Conservation (phyloP, 2,113 vertebrate species). For the Uropsilus gracilis region DNA sequence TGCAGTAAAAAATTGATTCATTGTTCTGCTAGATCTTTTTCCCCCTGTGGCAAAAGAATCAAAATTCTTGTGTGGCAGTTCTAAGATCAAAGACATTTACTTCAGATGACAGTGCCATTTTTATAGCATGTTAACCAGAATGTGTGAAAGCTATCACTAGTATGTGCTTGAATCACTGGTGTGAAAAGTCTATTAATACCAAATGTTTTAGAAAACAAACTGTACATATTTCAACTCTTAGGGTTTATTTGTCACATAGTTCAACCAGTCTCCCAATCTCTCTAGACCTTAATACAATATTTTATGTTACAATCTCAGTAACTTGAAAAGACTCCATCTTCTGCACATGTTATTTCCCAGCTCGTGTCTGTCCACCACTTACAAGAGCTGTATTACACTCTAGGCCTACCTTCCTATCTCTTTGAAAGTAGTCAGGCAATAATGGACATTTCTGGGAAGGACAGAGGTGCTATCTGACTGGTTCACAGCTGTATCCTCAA, state of each 20-base stretch:
- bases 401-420: background rate
- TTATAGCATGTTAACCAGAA: background rate
- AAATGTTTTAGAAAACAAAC: conserved; percentile 56
- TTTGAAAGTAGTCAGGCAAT: background rate
- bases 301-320: conserved; percentile 27
- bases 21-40: conserved; percentile 37
- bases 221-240: conserved; percentile 15
- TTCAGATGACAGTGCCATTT: conserved; percentile 30
- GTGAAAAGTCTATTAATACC: conserved; percentile 10
- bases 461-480: background rate
- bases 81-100: conserved; percentile 62
- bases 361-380: background rate
- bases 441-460: background rate
- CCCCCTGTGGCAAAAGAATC: background rate
- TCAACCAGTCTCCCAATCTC: conserved; percentile 44
- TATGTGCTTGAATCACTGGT: conserved; percentile 12
- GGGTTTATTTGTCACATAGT: conserved; percentile 8
- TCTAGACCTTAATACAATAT: conserved; percentile 6
- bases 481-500: background rate
- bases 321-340: conserved; percentile 24
- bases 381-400: background rate
- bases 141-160: background rate
- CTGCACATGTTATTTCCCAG: background rate
- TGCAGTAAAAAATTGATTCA: conserved; percentile 57
- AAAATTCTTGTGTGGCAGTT: conserved; percentile 53